Evolutionary conservation across 2,888 invertebrate genomes (phyloP).

Genomic region (Notodonta dromedarius): DNA sequence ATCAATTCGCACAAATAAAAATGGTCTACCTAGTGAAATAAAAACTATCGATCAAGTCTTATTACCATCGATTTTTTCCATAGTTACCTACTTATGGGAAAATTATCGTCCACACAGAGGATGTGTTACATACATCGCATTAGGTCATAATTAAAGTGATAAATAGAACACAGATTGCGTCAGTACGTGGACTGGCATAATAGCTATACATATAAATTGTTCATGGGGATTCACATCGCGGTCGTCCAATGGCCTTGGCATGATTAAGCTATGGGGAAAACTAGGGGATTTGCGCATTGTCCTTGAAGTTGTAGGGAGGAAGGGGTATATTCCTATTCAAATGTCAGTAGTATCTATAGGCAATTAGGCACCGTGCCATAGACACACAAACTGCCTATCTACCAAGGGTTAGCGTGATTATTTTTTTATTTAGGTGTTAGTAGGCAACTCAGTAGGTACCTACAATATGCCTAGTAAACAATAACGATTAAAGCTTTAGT

Average conservation of each 20-base stretch:
- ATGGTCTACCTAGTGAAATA: no score
- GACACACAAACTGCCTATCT: background rate
- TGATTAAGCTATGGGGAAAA: constrained; percentile 27
- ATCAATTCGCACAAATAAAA: no score
- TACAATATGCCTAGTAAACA: no score
- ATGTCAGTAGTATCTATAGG: no score
- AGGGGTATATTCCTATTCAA: no score
- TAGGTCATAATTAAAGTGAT: background rate
- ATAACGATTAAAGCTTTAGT: no score
- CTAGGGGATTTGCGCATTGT: constrained; percentile 23
- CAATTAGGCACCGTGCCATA: background rate
- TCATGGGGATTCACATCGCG: constrained; percentile 21
- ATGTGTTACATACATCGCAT: constrained; percentile 4
- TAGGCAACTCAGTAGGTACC: no score
- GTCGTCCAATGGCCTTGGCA: constrained; percentile 39
- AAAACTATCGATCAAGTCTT: no score
- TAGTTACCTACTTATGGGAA: background rate
- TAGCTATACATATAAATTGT: constrained; percentile 23
- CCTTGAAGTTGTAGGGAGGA: constrained; percentile 8
- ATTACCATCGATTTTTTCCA: no score
- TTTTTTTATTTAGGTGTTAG: no score
- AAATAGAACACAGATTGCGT: constrained; percentile 18
- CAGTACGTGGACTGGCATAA: constrained; percentile 15
- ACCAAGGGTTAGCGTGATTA: no score
- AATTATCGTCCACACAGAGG: background rate